A percentile compares a stretch with the other conserved stretches of the same genome.
Conservation (phyloP, 2,888 invertebrate species). For the Philereme transversata region DNA sequence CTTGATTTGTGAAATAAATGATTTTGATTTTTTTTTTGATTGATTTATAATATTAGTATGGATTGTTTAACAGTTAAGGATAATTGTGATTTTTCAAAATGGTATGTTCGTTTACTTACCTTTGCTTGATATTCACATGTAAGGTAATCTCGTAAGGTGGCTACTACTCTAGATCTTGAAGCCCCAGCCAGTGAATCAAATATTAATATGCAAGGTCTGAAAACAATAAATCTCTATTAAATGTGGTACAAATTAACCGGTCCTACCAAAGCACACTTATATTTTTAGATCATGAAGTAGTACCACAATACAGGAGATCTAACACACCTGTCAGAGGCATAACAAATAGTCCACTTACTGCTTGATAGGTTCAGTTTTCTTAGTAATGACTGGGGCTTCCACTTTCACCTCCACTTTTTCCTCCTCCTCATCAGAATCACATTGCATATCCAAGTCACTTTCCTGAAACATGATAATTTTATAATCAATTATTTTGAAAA, state of each 20-base stretch:
- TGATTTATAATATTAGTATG: no score
- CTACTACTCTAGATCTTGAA: slow-evolving; percentile 92
- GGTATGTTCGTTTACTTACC: slow-evolving; percentile 58
- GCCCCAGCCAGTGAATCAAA: slow-evolving; percentile 96
- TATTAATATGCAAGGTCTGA: slow-evolving; percentile 95
- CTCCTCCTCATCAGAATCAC: slow-evolving; percentile 75
- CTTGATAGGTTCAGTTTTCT: slow-evolving; percentile 83
- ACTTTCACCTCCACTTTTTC: slow-evolving; percentile 72
- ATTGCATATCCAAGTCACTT: slow-evolving; percentile 81
- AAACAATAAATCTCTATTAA: slow-evolving; percentile 55
- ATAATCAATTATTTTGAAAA: background rate
- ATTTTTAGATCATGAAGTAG: no score
- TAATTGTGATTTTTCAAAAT: background rate
- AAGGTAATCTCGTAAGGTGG: slow-evolving; percentile 95
- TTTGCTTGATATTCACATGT: slow-evolving; percentile 93
- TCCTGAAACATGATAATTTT: slow-evolving; percentile 58
- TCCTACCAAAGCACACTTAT: no score
- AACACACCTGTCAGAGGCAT: no score
- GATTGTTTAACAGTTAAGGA: no score
- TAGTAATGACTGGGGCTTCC: slow-evolving; percentile 49
- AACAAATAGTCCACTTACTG: slow-evolving; percentile 79
- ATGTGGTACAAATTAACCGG: background rate
- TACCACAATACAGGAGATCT: no score
- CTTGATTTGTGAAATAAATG: no score
- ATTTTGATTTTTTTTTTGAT: no score